Evolutionary conservation across 1,140 invertebrate genomes (phyloP).

Genomic region (Trichonephila clavipes): DNA sequence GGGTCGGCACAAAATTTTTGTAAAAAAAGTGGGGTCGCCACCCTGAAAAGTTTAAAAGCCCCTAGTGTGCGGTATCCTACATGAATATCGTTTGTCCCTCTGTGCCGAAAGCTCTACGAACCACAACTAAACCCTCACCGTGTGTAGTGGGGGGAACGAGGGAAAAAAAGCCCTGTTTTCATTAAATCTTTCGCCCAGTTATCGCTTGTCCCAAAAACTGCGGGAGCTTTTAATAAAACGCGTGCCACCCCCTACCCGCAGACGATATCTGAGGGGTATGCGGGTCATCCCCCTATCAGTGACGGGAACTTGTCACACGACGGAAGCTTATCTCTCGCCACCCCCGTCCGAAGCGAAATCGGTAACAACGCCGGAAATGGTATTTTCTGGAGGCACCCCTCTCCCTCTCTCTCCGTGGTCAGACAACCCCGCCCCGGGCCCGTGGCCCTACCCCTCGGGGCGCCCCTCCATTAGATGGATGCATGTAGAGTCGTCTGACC

Average conservation of each 20-base stretch:
- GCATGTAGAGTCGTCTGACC: background rate
- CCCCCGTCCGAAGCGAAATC: conserved; percentile 20
- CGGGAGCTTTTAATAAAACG: conserved; percentile 37
- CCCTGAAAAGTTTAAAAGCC: too few species aligned
- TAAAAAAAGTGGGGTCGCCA: too few species aligned
- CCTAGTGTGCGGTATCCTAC: too few species aligned
- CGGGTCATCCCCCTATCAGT: conserved; percentile 53
- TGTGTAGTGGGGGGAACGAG: background rate
- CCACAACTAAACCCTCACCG: background rate
- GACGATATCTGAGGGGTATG: conserved; percentile 29
- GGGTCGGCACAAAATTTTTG: too few species aligned
- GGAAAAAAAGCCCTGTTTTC: background rate
- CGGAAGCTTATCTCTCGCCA: conserved; percentile 61
- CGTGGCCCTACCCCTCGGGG: background rate
- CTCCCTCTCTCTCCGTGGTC: background rate
- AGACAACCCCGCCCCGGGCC: background rate
- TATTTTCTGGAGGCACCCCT: conserved; percentile 39
- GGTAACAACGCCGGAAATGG: conserved; percentile 57
- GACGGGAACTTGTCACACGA: conserved; percentile 59
- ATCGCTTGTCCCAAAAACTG: conserved; percentile 28
- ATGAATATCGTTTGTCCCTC: background rate
- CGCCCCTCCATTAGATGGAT: background rate
- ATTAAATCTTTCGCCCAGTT: conserved; percentile 28
- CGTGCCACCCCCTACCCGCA: background rate
- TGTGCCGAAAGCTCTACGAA: background rate